A percentile compares a stretch with the other conserved stretches of the same genome.
phyloP scores from a whole-genome alignment of 2,113 vertebrate species.

The Rhinopomastus cyanomelas region DNA sequence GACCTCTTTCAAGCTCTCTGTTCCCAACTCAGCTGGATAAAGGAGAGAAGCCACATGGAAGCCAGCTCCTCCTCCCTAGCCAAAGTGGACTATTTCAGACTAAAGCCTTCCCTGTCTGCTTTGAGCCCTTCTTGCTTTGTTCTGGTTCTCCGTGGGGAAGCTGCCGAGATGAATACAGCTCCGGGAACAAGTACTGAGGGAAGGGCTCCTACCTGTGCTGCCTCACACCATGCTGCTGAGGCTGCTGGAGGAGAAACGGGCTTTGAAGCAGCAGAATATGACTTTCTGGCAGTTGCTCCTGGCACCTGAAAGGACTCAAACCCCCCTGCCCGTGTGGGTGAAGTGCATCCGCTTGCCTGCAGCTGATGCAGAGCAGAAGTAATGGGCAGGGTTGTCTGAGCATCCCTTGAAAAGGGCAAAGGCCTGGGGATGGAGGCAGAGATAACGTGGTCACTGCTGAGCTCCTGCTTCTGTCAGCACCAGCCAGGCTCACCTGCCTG shows the following conservation, averaged over 20 bases:
- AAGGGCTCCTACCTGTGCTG: not conserved
- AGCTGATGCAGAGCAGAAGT: not conserved
- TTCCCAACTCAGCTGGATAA: not conserved
- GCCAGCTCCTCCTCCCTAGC: not conserved
- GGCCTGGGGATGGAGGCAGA: not conserved
- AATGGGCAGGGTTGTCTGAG: not conserved
- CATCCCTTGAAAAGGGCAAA: not conserved
- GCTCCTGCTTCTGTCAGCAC: not conserved
- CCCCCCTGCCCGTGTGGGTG: not conserved
- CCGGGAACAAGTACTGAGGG: not conserved
- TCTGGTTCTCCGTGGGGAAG: constrained; percentile 18
- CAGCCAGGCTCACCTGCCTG: not conserved
- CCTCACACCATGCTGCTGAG: not conserved
- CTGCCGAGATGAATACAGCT: constrained; percentile 25
- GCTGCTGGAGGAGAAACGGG: not conserved
- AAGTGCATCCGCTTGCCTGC: not conserved
- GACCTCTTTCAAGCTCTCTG: constrained; percentile 39
- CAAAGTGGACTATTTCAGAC: not conserved
- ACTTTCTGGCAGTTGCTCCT: not conserved
- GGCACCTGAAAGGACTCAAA: not conserved
- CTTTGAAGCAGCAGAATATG: not conserved
- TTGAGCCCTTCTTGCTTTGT: constrained; percentile 36
- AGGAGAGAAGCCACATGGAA: not conserved
- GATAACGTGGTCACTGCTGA: not conserved
- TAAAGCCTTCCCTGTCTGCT: constrained; percentile 24